These are phyloP conservation scores for Cirrhinus molitorella DNA, from an alignment of 2,797 vertebrate species.

Conservation along the genomic window DNA sequence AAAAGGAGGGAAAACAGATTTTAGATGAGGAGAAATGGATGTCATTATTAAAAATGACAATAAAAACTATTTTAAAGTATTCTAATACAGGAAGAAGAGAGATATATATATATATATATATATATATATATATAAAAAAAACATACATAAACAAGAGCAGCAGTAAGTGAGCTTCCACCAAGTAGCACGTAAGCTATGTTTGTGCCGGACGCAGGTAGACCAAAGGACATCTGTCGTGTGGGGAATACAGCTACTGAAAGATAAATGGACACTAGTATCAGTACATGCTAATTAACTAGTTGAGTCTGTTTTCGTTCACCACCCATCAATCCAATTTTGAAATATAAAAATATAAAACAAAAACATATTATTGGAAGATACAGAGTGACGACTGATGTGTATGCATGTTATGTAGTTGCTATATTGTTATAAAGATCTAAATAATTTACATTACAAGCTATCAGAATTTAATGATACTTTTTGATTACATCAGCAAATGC, in stretches of 20 bases:
- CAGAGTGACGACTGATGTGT: background rate
- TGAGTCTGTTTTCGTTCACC: background rate
- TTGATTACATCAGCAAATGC: background rate
- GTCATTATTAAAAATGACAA: background rate
- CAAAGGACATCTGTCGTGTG: conserved; percentile 75
- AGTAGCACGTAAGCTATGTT: conserved; percentile 74
- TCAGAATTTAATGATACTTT: background rate
- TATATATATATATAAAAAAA: no score
- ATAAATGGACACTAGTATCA: conserved; percentile 1
- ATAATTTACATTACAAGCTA: background rate
- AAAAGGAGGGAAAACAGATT: background rate
- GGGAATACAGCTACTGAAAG: conserved; percentile 62
- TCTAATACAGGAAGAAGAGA: background rate
- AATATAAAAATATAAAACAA: background rate
- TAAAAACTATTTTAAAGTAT: background rate
- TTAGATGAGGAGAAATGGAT: background rate
- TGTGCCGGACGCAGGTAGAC: conserved; percentile 70
- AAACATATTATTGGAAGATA: background rate
- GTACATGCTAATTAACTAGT: background rate
- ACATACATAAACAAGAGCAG: conserved; percentile 78
- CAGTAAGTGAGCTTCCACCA: conserved; percentile 79
- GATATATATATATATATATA: no score
- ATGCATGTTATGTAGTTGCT: background rate
- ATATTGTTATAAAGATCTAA: background rate
- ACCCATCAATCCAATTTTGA: background rate